These are phyloP conservation scores for Coregonus ussuriensis DNA, from an alignment of 2,797 vertebrate genomes.

Conservation along the genomic window DNA sequence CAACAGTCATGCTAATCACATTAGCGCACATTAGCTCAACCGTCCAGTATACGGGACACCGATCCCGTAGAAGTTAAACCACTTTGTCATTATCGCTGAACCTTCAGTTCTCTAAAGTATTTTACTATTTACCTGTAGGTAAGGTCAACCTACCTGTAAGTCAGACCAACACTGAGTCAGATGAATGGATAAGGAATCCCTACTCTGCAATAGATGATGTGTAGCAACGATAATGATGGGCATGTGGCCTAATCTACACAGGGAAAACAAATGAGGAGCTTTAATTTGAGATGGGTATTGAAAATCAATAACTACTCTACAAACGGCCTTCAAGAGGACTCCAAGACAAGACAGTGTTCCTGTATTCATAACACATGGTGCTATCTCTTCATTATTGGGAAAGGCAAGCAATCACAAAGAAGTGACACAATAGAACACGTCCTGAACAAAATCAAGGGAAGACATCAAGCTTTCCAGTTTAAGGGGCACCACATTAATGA, in stretches of 20 bases:
- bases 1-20: no score
- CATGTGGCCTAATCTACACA: not conserved
- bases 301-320: not conserved
- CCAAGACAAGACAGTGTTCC: not conserved
- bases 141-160: not conserved
- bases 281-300: slow-evolving; percentile 1
- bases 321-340: not conserved
- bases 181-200: not conserved
- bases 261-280: not conserved
- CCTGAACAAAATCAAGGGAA: not conserved
- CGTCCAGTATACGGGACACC: no score
- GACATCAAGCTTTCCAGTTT: not conserved
- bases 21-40: no score
- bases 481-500: not conserved
- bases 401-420: not conserved
- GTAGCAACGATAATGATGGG: not conserved
- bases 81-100: not conserved
- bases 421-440: not conserved
- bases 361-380: not conserved
- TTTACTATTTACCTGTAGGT: not conserved
- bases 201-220: not conserved
- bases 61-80: not conserved
- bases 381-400: not conserved
- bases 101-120: not conserved
- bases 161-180: not conserved